Percentiles rank a stretch among this genome's conserved stretches.
These are phyloP conservation scores for Netelia inedita DNA, from an alignment of 2,888 invertebrate species.

Conservation along the genomic window DNA sequence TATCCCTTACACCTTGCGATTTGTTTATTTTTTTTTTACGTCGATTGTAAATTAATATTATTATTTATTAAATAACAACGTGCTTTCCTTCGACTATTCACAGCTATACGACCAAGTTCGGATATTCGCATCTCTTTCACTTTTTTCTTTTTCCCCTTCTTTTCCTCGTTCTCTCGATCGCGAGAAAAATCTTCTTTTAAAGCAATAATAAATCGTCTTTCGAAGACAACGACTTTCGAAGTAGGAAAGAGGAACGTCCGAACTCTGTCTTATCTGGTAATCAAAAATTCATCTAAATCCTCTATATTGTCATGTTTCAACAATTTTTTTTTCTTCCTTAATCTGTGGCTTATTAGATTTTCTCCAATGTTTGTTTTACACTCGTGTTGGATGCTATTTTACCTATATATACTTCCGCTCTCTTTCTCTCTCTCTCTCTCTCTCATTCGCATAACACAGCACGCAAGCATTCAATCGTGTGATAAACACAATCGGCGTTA, in stretches of 20 bases:
- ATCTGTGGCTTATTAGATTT: slow-evolving; percentile 49
- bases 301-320: slow-evolving; percentile 71
- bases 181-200: too few species aligned
- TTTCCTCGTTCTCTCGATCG: not conserved
- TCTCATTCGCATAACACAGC: slow-evolving; percentile 53
- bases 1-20: slow-evolving; percentile 54
- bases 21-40: slow-evolving; percentile 48
- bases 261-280: slow-evolving; percentile 63
- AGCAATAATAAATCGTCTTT: too few species aligned
- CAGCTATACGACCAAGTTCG: slow-evolving; percentile 65
- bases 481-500: slow-evolving; percentile 68
- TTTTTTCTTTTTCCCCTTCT: slow-evolving; percentile 7
- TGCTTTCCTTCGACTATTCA: slow-evolving; percentile 65
- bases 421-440: slow-evolving; percentile 32
- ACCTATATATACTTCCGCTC: slow-evolving; percentile 40
- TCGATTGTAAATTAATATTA: slow-evolving; percentile 65
- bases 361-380: slow-evolving; percentile 62
- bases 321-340: slow-evolving; percentile 62
- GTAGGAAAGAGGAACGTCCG: slow-evolving; percentile 59
- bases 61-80: slow-evolving; percentile 69
- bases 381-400: slow-evolving; percentile 61
- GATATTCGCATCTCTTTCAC: slow-evolving; percentile 58
- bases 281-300: slow-evolving; percentile 67
- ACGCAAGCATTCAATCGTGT: slow-evolving; percentile 63
- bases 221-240: not conserved